Base-by-base conservation (phyloP, 2,797 vertebrate genomes). In the Ibycter americanus region DNA sequence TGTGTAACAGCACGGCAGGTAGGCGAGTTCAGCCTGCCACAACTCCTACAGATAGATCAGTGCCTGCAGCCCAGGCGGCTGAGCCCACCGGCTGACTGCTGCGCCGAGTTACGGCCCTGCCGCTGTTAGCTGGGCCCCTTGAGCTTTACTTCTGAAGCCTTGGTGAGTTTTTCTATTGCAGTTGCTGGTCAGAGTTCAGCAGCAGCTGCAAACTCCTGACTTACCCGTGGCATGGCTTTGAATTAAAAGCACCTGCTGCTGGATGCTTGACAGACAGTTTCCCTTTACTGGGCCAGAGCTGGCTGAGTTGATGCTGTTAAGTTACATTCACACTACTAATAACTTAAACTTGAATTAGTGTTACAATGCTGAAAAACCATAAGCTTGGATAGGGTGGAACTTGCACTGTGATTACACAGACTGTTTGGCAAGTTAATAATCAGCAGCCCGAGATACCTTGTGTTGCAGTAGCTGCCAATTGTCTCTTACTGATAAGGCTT, bases 271-370 rank as follows among this genome's bases (percentile, higher is more conserved):
- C 29, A n/a, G 27, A 14, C 54, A 3, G 19, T 5, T 83, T 40
- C 31, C 44, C 27, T 76, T 27, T 0, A 0, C 23, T 25, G 8
- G 34, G 44, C 62, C 68, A 34, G 46, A 72, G 54, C 4, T 68
- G 74, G 65, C 40, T 0, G 4, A 63, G 42, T 7, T 68, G 59
- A 16, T 85, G 74, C 85, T 55, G 34, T 79, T 73, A 88, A 54
- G 74, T 97, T 97, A 97, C 26, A 79, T 71, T 85, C 95, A 90
- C 90, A 46, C 89, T 92, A n/a, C 29, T 96, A 95, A 94, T 96
- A 97, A 97, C 88, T 98, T 98, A 96, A 93, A 79, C 8, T 4
- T 82, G 90, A 96, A 93, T 95, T 95, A 96, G 95, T 72, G 67
- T 97, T 94, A 96, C 76, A 66, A 90, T 71, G 94, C 65, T 93